phyloP scores from a whole-genome alignment of 2,113 vertebrate genomes.

The Engystomops pustulosus region DNA sequence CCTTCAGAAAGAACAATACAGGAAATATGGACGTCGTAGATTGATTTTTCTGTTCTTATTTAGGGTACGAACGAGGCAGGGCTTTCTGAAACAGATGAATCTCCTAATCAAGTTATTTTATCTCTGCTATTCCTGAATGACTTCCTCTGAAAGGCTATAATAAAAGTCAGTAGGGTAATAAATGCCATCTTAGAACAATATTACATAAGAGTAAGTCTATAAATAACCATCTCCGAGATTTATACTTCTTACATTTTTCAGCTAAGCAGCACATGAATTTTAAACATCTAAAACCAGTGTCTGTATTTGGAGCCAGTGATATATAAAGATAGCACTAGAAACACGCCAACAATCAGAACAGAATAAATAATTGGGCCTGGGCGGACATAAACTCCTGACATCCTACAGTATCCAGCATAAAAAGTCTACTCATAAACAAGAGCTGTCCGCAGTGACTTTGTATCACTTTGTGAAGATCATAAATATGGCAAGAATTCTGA shows the following conservation, averaged over 20 bases:
- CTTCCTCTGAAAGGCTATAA: constrained; percentile 49
- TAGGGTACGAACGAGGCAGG: constrained; percentile 14
- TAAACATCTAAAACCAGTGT: constrained; percentile 46
- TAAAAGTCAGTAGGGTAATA: constrained; percentile 54
- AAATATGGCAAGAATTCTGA: constrained; percentile 13
- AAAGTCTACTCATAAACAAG: constrained; percentile 26
- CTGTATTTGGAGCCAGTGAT: constrained; percentile 44
- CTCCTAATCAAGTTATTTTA: constrained; percentile 59
- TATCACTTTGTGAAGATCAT: constrained; percentile 38
- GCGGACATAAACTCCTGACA: constrained; percentile 9
- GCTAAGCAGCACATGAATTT: constrained; percentile 57
- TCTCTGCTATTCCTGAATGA: constrained; percentile 53
- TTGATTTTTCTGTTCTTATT: constrained; percentile 55
- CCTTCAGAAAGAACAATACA: constrained; percentile 46
- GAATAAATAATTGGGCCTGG: constrained; percentile 38
- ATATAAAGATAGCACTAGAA: constrained; percentile 49
- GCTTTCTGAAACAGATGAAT: constrained; percentile 46
- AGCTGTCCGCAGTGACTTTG: constrained; percentile 26
- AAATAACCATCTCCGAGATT: constrained; percentile 49
- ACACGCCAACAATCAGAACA: constrained; percentile 17
- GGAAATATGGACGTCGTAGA: constrained; percentile 24
- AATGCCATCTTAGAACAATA: constrained; percentile 59
- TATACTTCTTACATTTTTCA: constrained; percentile 46
- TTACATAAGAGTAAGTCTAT: constrained; percentile 56
- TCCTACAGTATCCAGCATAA: neutral